Percentiles rank a stretch among this genome's conserved stretches.
Evolutionary conservation across 2,888 invertebrate species (phyloP).

Genomic region (Malthinus seriepunctatus): DNA sequence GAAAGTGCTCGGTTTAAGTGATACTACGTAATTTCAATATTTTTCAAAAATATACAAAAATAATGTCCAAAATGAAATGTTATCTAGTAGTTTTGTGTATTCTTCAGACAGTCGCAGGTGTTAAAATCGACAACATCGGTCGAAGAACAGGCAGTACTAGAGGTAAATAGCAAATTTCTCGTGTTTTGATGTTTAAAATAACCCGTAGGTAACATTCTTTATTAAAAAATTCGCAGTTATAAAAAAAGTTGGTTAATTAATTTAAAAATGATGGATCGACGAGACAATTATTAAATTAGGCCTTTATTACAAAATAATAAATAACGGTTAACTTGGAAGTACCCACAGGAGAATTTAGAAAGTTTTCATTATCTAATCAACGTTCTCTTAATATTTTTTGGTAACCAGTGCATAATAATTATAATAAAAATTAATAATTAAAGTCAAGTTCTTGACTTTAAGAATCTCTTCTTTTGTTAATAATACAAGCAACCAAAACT

Average conservation of each 20-base stretch:
- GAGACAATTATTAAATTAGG: neutral
- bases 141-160: slow-evolving; percentile 28
- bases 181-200: neutral
- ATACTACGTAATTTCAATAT: neutral
- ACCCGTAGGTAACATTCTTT: neutral
- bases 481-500: too few relatives aligned
- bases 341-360: neutral
- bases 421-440: neutral
- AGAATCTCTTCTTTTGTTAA: too few relatives aligned
- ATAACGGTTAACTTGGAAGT: neutral
- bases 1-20: slow-evolving; percentile 8
- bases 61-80: slow-evolving; percentile 39
- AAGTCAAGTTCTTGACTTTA: too few relatives aligned
- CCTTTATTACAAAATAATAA: slow-evolving; percentile 1
- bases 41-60: neutral
- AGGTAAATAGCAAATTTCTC: slow-evolving; percentile 35
- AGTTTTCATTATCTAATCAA: slow-evolving; percentile 6
- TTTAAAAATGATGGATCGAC: neutral
- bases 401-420: slow-evolving; percentile 4
- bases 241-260: neutral
- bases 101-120: slow-evolving; percentile 36
- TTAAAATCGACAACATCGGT: slow-evolving; percentile 32
- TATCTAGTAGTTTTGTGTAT: slow-evolving; percentile 42
- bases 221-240: neutral
- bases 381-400: slow-evolving; percentile 2